phyloP scores from a whole-genome alignment of 2,797 vertebrate genomes.

The Artibeus jamaicensis region DNA sequence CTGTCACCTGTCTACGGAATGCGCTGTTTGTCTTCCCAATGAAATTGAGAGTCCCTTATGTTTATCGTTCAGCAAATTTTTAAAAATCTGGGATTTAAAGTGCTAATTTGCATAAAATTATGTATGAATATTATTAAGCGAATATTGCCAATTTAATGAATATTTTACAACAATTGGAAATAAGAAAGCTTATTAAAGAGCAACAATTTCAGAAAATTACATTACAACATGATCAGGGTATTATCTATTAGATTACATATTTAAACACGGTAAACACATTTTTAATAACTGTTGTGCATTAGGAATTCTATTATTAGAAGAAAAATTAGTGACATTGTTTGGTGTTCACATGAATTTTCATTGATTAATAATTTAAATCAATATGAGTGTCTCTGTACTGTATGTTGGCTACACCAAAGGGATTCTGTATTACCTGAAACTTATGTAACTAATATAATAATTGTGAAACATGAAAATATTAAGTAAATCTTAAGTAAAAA shows the following conservation, averaged over 20 bases:
- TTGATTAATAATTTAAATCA: constrained; percentile 33
- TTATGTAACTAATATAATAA: background rate
- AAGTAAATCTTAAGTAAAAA: background rate
- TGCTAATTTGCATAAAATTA: constrained; percentile 54
- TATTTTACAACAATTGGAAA: constrained; percentile 36
- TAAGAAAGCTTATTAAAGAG: constrained; percentile 13
- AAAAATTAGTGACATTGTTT: background rate
- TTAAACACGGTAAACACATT: constrained; percentile 16
- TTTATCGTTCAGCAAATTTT: constrained; percentile 68
- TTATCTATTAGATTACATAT: background rate
- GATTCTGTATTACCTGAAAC: background rate
- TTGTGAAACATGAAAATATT: background rate
- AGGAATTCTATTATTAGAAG: background rate
- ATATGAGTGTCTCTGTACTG: background rate
- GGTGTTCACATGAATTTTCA: background rate
- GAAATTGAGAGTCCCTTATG: constrained; percentile 71
- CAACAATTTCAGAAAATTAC: constrained; percentile 1
- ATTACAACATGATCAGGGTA: background rate
- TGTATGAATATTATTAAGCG: constrained; percentile 63
- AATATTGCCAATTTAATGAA: constrained; percentile 39
- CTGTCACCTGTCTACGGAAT: constrained; percentile 74
- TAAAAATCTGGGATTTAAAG: constrained; percentile 35
- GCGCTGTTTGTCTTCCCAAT: constrained; percentile 71
- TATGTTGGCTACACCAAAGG: background rate
- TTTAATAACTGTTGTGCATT: background rate